Conservation (phyloP, 2,113 vertebrate species). For the Pomatostomus ruficeps region DNA sequence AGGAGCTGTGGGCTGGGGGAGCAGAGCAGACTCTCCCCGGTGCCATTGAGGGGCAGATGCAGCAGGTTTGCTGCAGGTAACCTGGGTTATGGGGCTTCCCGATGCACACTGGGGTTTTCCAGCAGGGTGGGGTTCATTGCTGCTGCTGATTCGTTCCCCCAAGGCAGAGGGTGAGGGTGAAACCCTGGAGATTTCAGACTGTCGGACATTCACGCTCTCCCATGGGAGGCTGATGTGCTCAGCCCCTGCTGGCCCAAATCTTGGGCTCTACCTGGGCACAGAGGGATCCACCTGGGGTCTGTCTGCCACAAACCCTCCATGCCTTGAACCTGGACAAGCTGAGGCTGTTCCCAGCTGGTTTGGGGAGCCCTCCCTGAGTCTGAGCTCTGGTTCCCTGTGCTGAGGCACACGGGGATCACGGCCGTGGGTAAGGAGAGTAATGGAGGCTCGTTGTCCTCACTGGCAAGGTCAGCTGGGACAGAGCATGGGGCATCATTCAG, state of each 20-base stretch:
- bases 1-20: neutral
- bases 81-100: neutral
- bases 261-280: neutral
- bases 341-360: neutral
- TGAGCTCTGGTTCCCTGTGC: neutral
- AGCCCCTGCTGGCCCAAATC: neutral
- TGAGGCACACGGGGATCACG: neutral
- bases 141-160: neutral
- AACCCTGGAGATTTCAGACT: neutral
- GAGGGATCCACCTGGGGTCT: neutral
- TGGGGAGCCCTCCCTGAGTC: neutral
- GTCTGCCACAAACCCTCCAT: neutral
- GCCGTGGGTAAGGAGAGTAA: neutral
- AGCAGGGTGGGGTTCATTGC: neutral
- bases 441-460: neutral
- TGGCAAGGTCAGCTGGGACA: neutral
- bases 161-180: neutral
- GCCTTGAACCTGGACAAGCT: neutral
- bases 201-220: neutral
- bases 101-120: neutral
- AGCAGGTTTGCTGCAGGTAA: neutral
- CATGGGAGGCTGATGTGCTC: neutral
- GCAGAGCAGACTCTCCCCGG: accelerated
- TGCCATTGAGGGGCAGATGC: neutral
- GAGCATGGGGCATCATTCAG: accelerated